These are phyloP conservation scores for Scortum barcoo DNA, from an alignment of 2,113 vertebrate species.

Conservation along the genomic window DNA sequence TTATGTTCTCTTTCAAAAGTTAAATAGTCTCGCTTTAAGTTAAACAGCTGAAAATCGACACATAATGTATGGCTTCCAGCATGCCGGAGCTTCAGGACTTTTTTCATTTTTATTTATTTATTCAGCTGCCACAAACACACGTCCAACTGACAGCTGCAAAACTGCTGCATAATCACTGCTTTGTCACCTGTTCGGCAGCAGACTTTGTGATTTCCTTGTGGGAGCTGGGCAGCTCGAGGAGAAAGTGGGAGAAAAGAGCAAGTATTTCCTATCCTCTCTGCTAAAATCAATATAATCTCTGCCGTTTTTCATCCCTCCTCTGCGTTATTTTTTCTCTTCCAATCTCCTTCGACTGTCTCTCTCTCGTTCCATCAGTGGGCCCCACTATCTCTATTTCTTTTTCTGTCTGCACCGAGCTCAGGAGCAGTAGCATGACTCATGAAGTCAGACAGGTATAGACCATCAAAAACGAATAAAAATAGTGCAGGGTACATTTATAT, in stretches of 20 bases:
- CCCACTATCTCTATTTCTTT: neutral
- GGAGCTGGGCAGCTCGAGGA: slow-evolving; percentile 31
- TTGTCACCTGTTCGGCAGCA: slow-evolving; percentile 41
- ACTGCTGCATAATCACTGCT: slow-evolving; percentile 21
- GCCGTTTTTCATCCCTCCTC: slow-evolving; percentile 4
- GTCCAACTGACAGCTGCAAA: neutral
- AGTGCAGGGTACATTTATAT: slow-evolving; percentile 1
- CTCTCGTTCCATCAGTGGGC: slow-evolving; percentile 4
- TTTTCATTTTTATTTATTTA: neutral
- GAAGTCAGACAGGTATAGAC: slow-evolving; percentile 31
- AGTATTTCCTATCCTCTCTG: slow-evolving; percentile 34
- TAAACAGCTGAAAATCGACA: neutral
- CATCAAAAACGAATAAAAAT: slow-evolving; percentile 34
- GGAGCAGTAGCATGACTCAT: slow-evolving; percentile 52
- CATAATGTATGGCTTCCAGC: neutral
- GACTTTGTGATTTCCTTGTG: slow-evolving; percentile 32
- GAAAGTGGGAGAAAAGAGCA: slow-evolving; percentile 20
- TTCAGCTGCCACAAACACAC: neutral
- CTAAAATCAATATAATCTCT: slow-evolving; percentile 28
- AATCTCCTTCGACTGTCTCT: slow-evolving; percentile 24
- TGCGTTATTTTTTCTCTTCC: neutral
- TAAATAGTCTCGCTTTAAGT: neutral
- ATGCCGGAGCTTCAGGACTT: neutral
- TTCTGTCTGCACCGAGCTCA: slow-evolving; percentile 16
- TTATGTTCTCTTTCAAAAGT: neutral